Conservation (phyloP, 2,888 invertebrate species). For the Luffia ferchaultella region DNA sequence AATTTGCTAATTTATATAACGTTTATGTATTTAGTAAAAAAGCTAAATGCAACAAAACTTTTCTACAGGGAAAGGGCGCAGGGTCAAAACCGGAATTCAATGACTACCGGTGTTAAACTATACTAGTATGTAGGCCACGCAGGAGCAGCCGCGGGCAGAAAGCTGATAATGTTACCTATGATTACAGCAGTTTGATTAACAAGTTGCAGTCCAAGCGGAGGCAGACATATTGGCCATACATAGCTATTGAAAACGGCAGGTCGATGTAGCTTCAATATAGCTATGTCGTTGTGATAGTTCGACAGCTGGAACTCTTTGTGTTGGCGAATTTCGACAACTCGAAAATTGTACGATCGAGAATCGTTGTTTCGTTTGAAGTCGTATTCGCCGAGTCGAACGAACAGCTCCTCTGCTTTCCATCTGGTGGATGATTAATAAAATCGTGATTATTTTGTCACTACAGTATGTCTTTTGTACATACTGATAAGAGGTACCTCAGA, state of each 20-base stretch:
- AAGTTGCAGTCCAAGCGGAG: constrained; percentile 68
- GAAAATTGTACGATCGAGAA: constrained; percentile 74
- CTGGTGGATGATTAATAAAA: constrained; percentile 30
- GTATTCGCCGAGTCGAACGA: constrained; percentile 83
- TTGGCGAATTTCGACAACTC: constrained; percentile 69
- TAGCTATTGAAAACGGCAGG: constrained; percentile 77
- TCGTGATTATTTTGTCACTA: no score
- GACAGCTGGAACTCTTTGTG: constrained; percentile 74
- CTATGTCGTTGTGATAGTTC: constrained; percentile 81
- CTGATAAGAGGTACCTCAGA: no score
- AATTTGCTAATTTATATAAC: no score
- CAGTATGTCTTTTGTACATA: no score
- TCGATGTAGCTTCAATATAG: constrained; percentile 72
- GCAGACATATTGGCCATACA: constrained; percentile 87
- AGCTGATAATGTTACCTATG: no score
- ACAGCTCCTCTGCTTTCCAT: constrained; percentile 66
- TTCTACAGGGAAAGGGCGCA: no score
- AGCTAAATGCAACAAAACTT: no score
- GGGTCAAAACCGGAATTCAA: no score
- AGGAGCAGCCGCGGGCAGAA: no score
- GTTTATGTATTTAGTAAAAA: no score
- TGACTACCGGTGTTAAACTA: no score
- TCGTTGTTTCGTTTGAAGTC: constrained; percentile 74
- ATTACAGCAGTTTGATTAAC: constrained; percentile 71
- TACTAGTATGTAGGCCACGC: no score